phyloP scores from a whole-genome alignment of 1,140 invertebrate species.

The Mya arenaria region DNA sequence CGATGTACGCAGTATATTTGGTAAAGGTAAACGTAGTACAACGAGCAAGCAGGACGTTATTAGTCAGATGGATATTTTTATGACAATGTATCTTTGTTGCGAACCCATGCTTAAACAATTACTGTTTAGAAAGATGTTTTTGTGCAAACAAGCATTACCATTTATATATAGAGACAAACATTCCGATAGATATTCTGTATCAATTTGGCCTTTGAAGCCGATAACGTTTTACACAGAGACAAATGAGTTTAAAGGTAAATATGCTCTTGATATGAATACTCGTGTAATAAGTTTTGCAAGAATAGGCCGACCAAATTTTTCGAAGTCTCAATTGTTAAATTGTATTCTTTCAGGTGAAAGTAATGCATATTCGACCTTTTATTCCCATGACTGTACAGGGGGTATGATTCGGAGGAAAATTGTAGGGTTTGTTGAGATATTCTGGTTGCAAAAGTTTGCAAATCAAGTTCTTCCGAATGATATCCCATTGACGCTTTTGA shows the following conservation, averaged over 20 bases:
- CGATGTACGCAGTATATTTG: too few species aligned
- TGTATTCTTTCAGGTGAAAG: background rate
- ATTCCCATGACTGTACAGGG: background rate
- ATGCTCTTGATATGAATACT: background rate
- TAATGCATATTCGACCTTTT: slow-evolving; percentile 18
- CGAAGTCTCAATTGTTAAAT: slow-evolving; percentile 15
- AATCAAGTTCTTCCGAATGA: background rate
- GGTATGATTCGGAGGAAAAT: background rate
- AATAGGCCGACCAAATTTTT: background rate
- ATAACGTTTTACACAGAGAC: background rate
- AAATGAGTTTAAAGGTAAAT: background rate
- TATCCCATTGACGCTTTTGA: background rate
- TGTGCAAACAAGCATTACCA: slow-evolving; percentile 7
- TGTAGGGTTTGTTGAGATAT: background rate
- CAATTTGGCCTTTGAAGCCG: background rate
- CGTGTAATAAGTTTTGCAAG: background rate
- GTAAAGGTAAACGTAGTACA: too few species aligned
- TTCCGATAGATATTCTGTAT: background rate
- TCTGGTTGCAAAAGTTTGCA: background rate
- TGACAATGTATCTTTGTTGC: background rate
- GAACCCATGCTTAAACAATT: slow-evolving; percentile 17
- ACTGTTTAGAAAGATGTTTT: background rate
- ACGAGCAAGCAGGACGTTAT: too few species aligned
- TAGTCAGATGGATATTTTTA: background rate
- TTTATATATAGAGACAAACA: background rate